Evolutionary conservation across 2,888 invertebrate genomes (phyloP).

Genomic region (Acanthoscelides obtectus): DNA sequence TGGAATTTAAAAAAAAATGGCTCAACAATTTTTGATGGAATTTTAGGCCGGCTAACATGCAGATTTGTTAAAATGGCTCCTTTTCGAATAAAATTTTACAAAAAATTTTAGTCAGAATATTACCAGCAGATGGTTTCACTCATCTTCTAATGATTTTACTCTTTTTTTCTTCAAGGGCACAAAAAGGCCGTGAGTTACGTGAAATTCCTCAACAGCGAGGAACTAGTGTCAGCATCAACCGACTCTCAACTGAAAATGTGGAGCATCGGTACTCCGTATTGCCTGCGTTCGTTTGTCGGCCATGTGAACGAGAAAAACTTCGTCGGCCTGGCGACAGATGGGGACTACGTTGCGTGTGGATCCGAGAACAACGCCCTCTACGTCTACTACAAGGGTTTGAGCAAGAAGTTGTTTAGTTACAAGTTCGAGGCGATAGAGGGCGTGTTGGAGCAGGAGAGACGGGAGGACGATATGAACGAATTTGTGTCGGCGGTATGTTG

Average conservation of each 20-base stretch:
- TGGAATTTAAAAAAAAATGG: too few species aligned
- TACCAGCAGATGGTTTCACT: too few species aligned
- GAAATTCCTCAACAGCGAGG: slow-evolving; percentile 78
- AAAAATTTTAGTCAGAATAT: too few species aligned
- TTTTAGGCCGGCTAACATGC: too few species aligned
- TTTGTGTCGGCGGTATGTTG: slow-evolving; percentile 96
- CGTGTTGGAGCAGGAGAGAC: slow-evolving; percentile 68
- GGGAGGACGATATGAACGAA: slow-evolving; percentile 83
- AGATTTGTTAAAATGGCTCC: too few species aligned
- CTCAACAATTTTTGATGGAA: too few species aligned
- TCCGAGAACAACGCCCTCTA: slow-evolving; percentile 92
- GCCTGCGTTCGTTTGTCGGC: slow-evolving; percentile 81
- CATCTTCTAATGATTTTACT: too few species aligned
- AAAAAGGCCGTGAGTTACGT: slow-evolving; percentile 93
- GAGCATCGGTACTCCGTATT: slow-evolving; percentile 74
- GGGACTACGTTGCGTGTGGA: slow-evolving; percentile 89
- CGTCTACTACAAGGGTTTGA: slow-evolving; percentile 85
- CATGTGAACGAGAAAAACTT: slow-evolving; percentile 96
- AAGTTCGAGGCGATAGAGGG: slow-evolving; percentile 81
- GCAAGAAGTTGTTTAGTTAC: slow-evolving; percentile 80
- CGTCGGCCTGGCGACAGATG: slow-evolving; percentile 88
- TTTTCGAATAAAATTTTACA: too few species aligned
- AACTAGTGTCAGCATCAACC: slow-evolving; percentile 88
- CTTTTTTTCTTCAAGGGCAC: slow-evolving; percentile 52
- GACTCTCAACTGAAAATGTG: slow-evolving; percentile 89